phyloP scores from a whole-genome alignment of 1,140 invertebrate genomes.

The Solen grandis region DNA sequence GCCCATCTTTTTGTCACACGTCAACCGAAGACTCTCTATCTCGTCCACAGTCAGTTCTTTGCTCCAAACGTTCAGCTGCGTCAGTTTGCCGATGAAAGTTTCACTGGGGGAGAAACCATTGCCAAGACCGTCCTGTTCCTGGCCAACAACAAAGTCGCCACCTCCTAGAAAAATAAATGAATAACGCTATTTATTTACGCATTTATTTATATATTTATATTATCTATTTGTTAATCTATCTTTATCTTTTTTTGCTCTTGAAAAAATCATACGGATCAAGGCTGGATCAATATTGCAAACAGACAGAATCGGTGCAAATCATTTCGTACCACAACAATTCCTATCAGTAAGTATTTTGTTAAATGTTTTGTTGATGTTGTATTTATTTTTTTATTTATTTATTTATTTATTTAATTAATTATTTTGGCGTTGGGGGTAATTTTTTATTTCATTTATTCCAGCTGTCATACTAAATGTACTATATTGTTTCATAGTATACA shows the following conservation, averaged over 20 bases:
- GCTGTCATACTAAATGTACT: not conserved
- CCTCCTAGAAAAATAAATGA: constrained; percentile 74
- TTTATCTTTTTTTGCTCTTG: not conserved
- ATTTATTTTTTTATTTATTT: too few relatives aligned
- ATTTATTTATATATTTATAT: too few relatives aligned
- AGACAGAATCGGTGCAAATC: too few relatives aligned
- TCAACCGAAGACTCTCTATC: constrained; percentile 81
- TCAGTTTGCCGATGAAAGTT: constrained; percentile 85
- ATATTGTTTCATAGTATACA: too few relatives aligned
- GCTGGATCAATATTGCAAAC: not conserved
- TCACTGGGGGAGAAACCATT: constrained; percentile 86
- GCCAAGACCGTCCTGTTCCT: constrained; percentile 86
- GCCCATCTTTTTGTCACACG: constrained; percentile 82
- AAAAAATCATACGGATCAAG: not conserved
- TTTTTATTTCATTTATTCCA: not conserved
- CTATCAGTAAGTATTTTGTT: not conserved
- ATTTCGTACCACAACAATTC: not conserved
- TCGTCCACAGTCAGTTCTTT: constrained; percentile 79
- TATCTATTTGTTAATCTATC: not conserved
- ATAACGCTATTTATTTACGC: too few relatives aligned
- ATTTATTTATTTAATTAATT: too few relatives aligned
- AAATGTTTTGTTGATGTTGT: too few relatives aligned
- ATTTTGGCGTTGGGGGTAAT: not conserved
- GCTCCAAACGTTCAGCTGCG: constrained; percentile 86
- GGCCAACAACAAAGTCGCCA: constrained; percentile 86